Percentiles rank a stretch among this genome's conserved stretches.
These are phyloP conservation scores for Agrotis segetum DNA, from an alignment of 2,888 invertebrate species.

Conservation along the genomic window DNA sequence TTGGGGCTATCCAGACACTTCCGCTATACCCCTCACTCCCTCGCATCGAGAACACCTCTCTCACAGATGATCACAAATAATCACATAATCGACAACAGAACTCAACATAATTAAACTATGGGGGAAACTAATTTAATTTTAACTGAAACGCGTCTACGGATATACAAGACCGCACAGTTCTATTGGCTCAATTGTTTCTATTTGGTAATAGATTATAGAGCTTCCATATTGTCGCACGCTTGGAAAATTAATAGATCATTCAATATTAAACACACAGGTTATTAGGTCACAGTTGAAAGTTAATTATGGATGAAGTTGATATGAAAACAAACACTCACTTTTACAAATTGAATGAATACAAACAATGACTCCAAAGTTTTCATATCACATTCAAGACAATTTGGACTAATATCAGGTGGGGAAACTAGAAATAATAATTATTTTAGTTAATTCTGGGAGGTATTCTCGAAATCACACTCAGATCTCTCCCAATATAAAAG, in stretches of 20 bases:
- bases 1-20: conserved; percentile 89
- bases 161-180: conserved; percentile 78
- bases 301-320: conserved; percentile 70
- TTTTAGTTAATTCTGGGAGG: conserved; percentile 69
- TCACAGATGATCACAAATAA: conserved; percentile 90
- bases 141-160: conserved; percentile 81
- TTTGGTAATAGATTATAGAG: conserved; percentile 70
- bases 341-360: conserved; percentile 1
- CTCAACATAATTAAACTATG: conserved; percentile 86
- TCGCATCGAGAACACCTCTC: conserved; percentile 91
- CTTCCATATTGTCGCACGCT: conserved; percentile 80
- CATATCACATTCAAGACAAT: conserved; percentile 73
- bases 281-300: conserved; percentile 53
- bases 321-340: conserved; percentile 66
- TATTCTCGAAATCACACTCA: conserved; percentile 77
- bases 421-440: conserved; percentile 31
- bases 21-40: conserved; percentile 91
- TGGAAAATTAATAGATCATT: conserved; percentile 78
- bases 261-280: conserved; percentile 70
- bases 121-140: conserved; percentile 79
- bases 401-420: conserved; percentile 23
- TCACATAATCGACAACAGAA: conserved; percentile 87
- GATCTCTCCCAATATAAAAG: conserved; percentile 66
- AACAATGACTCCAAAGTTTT: conserved; percentile 61
- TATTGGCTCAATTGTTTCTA: conserved; percentile 69